Percentiles rank a stretch among this genome's conserved stretches.
phyloP scores from a whole-genome alignment of 2,888 invertebrate genomes.

The Orthosia incerta region DNA sequence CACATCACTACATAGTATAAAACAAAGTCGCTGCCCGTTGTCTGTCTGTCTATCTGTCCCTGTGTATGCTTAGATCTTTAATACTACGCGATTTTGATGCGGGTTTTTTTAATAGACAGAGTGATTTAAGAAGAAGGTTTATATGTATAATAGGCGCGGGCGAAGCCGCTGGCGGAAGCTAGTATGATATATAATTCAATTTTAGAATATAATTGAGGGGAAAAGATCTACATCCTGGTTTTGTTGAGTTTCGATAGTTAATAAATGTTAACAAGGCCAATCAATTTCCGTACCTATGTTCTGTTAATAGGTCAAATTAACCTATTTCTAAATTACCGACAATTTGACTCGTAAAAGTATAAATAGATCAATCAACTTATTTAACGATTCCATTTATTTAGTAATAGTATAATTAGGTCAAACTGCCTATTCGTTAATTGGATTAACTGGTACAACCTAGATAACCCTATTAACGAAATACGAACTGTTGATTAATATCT shows the following conservation, averaged over 20 bases:
- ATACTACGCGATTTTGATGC: no score
- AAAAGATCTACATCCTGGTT: background rate
- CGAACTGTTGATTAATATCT: conserved; percentile 23
- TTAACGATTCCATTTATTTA: conserved; percentile 18
- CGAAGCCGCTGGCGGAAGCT: no score
- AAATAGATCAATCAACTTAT: background rate
- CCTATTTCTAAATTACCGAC: background rate
- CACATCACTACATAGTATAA: no score
- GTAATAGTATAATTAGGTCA: conserved; percentile 19
- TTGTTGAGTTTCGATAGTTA: background rate
- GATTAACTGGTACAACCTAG: conserved; percentile 6
- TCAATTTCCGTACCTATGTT: no score
- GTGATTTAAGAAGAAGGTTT: no score
- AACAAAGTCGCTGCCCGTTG: no score
- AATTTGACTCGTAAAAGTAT: conserved; percentile 1
- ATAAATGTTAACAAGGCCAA: no score
- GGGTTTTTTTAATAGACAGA: no score
- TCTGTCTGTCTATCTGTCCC: no score
- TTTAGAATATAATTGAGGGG: background rate
- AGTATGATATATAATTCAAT: no score
- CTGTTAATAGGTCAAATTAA: background rate
- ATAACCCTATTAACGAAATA: conserved; percentile 23
- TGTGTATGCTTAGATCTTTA: no score
- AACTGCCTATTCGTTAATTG: conserved; percentile 22
- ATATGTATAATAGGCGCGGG: no score